Evolutionary conservation across 2,113 vertebrate genomes (phyloP).

Genomic region (Perccottus glenii): DNA sequence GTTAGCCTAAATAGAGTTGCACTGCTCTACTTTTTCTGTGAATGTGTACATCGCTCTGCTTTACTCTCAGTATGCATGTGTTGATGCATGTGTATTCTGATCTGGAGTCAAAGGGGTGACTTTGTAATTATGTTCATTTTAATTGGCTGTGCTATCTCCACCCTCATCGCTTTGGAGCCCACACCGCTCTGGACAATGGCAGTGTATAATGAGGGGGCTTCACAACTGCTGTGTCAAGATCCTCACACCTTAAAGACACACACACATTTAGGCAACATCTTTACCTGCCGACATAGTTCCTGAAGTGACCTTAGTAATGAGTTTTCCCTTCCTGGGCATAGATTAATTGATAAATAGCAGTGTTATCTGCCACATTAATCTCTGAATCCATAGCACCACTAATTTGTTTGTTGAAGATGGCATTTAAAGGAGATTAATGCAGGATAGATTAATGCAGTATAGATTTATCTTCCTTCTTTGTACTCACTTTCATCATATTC

Average conservation of each 20-base stretch:
- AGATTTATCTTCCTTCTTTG: not conserved
- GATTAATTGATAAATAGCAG: constrained; percentile 79
- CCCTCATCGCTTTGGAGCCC: constrained; percentile 75
- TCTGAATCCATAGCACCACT: constrained; percentile 76
- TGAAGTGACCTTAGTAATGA: constrained; percentile 75
- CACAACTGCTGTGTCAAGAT: constrained; percentile 51
- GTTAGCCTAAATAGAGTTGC: not conserved
- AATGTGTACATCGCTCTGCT: constrained; percentile 5
- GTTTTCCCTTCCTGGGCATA: constrained; percentile 73
- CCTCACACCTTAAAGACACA: constrained; percentile 7
- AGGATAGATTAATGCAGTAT: constrained; percentile 63
- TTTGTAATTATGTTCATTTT: constrained; percentile 87
- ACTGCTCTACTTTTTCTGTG: constrained; percentile 2
- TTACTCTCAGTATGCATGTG: constrained; percentile 36
- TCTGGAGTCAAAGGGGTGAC: constrained; percentile 80
- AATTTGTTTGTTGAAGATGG: constrained; percentile 82
- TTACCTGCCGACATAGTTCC: constrained; percentile 70
- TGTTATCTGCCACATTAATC: constrained; percentile 70
- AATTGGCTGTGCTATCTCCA: constrained; percentile 83
- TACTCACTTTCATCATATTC: constrained; percentile 15
- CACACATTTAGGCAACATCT: constrained; percentile 30
- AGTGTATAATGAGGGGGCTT: constrained; percentile 33
- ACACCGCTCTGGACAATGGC: constrained; percentile 73
- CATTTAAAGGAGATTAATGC: constrained; percentile 78
- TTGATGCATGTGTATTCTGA: constrained; percentile 73